Base-by-base conservation (phyloP, 2,113 vertebrate species). In the Mionectes macconnelli region DNA sequence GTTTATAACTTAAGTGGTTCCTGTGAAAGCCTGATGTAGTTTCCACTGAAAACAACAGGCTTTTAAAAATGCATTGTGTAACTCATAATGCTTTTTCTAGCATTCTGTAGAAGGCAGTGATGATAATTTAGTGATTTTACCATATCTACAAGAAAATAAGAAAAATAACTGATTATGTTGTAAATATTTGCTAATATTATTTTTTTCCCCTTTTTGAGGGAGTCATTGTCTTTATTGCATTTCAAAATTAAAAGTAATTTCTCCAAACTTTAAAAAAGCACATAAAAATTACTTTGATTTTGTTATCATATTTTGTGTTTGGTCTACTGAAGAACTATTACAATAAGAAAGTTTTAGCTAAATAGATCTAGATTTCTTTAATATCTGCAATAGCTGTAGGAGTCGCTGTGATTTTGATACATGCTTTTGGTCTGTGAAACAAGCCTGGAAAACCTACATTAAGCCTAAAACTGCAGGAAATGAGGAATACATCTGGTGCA, bases 401-500 rank as follows among this genome's bases (percentile, higher is more conserved):
- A 79, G 21, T 73, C 9, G 27, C 14, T 63, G n/a, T 9, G 2
- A 21, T 69, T 73, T 64, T 83, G 68, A 68, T 59, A 12, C 4
- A 7, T 10, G 8, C 21, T 6, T 63, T 77, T 5, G 0, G 8
- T 69, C 31, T 64, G 12, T 59, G 44, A 39, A 6, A 57, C 49
- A 67, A 77, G 9, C 16, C 25, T 85, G 25, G 24, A 66, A 64
- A 14, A 33, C 21, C 12, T 44, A 6, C 0, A 0, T 30, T 21
- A 55, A 74, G 24, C 67, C 39, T 66, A 25, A 72, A 92, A 45
- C 18, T 35, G 22, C 37, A 12, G 27, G 23, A 42, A 53, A 42
- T 59, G 21, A 44, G 14, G 3, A 44, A 59, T 18, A 18, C 4
- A 17, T 8, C 12, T 56, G 40, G 7, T 10, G 35, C 35, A 64